Conservation (phyloP, 1,140 invertebrate species). For the Cheumatopsyche charites region DNA sequence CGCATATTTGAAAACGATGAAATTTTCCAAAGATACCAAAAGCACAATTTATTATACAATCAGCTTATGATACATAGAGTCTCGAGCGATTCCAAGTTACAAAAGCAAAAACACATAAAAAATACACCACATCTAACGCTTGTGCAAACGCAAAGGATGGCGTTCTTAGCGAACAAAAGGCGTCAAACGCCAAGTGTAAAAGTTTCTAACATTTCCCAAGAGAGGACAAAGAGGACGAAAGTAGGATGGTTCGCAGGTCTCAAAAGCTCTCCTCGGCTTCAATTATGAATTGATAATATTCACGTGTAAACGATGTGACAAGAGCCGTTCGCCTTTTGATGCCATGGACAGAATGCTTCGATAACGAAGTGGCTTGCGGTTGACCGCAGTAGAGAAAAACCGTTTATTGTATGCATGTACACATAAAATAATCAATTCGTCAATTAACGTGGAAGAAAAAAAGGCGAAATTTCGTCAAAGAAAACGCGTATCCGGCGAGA, state of each 20-base stretch:
- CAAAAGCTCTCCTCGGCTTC: not conserved
- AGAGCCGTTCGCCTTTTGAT: not conserved
- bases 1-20: too few relatives aligned
- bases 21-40: too few relatives aligned
- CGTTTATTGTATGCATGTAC: not conserved
- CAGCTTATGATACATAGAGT: too few relatives aligned
- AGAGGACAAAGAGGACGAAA: not conserved
- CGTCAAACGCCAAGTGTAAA: slow-evolving; percentile 9
- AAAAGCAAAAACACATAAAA: too few relatives aligned
- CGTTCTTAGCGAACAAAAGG: not conserved
- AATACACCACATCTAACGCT: too few relatives aligned
- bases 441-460: not conserved
- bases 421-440: too few relatives aligned
- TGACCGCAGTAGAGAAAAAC: not conserved
- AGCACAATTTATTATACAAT: too few relatives aligned
- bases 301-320: slow-evolving; percentile 5
- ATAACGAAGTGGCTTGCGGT: not conserved
- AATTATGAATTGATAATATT: slow-evolving; percentile 11
- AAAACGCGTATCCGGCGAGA: not conserved
- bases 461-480: not conserved
- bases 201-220: slow-evolving; percentile 9
- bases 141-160: too few relatives aligned
- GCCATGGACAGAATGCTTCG: not conserved
- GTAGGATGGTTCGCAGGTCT: not conserved
- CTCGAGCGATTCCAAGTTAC: too few relatives aligned